Evolutionary conservation across 2,797 vertebrate genomes (phyloP).

Genomic region (Ciconia nigra): DNA sequence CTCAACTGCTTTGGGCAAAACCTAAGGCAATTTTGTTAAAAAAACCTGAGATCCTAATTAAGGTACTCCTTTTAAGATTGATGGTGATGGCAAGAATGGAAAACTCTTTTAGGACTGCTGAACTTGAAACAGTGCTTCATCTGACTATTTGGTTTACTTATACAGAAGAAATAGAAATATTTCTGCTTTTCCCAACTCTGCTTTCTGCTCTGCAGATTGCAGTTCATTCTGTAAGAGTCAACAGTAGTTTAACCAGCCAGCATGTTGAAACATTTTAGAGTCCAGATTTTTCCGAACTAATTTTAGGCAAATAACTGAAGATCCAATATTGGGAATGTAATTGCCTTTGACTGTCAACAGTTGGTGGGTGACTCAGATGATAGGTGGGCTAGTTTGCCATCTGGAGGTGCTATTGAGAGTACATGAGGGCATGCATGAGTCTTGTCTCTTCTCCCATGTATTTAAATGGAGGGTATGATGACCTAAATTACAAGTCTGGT

Average conservation of each 20-base stretch:
- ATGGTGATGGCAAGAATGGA: not conserved
- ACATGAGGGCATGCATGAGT: not conserved
- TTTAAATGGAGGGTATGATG: not conserved
- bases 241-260: not conserved
- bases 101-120: not conserved
- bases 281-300: not conserved
- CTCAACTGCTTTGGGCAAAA: not conserved
- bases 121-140: not conserved
- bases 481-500: not conserved
- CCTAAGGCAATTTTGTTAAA: not conserved
- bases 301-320: not conserved
- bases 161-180: not conserved
- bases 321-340: not conserved
- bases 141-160: not conserved
- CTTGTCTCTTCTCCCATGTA: not conserved
- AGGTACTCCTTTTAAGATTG: not conserved
- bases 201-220: not conserved
- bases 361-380: not conserved
- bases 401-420: not conserved
- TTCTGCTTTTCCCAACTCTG: not conserved
- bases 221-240: not conserved
- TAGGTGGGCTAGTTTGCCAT: not conserved
- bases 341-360: not conserved
- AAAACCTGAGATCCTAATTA: not conserved
- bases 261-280: not conserved